Percentiles rank a stretch among this genome's conserved stretches.
These are phyloP conservation scores for Atta cephalotes DNA, from an alignment of 1,140 invertebrate genomes.

Conservation along the genomic window DNA sequence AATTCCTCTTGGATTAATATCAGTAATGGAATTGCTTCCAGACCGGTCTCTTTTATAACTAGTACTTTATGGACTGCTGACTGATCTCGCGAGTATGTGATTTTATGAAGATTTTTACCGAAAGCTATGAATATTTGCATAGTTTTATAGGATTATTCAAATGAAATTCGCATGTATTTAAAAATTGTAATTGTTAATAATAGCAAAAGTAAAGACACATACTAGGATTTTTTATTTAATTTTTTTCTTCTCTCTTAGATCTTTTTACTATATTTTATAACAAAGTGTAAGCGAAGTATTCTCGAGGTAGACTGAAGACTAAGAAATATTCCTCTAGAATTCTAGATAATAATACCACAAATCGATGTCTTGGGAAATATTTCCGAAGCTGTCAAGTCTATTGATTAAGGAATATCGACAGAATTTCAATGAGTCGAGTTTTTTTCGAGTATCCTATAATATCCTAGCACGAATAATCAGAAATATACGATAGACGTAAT, in stretches of 20 bases:
- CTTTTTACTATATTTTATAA: neutral
- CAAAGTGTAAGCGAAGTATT: neutral
- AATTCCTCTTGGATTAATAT: constrained; percentile 43
- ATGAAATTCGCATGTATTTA: neutral
- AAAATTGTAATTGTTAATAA: neutral
- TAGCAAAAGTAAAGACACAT: neutral
- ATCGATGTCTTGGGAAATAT: neutral
- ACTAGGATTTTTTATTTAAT: neutral
- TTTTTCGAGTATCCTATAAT: neutral
- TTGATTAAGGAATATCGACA: neutral
- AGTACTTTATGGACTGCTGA: neutral
- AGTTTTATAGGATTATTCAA: neutral
- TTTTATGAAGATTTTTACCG: neutral
- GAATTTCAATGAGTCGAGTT: neutral
- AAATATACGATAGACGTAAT: neutral
- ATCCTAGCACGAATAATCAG: neutral
- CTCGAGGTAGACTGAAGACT: neutral
- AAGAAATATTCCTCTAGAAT: neutral
- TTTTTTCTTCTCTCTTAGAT: neutral
- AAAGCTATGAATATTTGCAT: neutral
- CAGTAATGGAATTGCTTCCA: neutral
- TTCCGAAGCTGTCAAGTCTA: neutral
- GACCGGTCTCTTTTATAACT: neutral
- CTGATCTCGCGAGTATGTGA: neutral
- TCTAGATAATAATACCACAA: neutral